Evolutionary conservation across 2,113 vertebrate species (phyloP), one percentile per base, ranked within the genome.

Genomic region (Castor canadensis): DNA sequence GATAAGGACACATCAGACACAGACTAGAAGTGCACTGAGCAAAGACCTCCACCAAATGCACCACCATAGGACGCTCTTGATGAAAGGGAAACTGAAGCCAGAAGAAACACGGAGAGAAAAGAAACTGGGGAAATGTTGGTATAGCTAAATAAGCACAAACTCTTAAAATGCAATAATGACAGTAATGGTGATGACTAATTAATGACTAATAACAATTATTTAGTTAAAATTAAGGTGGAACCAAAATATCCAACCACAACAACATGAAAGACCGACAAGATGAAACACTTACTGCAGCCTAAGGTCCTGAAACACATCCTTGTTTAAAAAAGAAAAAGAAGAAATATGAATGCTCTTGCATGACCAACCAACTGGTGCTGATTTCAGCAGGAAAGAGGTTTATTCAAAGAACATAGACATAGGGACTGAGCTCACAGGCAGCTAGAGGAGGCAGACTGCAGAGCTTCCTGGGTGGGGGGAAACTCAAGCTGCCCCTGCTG

Each of bases 211-310:
- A 87, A 60, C 45, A 32, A 67, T 30, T 69, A 15, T 82, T 52
- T 72, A 45, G 24, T 75, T 86, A 32, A 93, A 73, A 91, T n/a
- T 60, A 54, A 75, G 67, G 30, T n/a, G 11, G 35, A 54, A 32
- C 47, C n/a, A 56, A 38, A 79, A 20, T 38, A 54, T 79, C 75
- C 52, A n/a, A 28, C 73, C 22, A 20, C 47, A 52, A n/a, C 40
- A n/a, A 52, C 32, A 52, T n/a, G 35, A n/a, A 69, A 79, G 76
- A n/a, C n/a, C n/a, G 49, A n/a, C 12, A 45, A 45, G 52, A 66
- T 66, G 26, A 24, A 52, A 35, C 47, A 75, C n/a, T 47, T 54
- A 60, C 22, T 62, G 4, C 10, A 45, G 24, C 67, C 38, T 45
- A 54, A 71, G 20, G 4, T 64, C 52, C 72, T 43, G 87, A 75